A percentile compares a stretch with the other conserved stretches of the same genome.
Evolutionary conservation across 1,140 invertebrate species (phyloP).

Genomic region (Cryptotermes secundus): DNA sequence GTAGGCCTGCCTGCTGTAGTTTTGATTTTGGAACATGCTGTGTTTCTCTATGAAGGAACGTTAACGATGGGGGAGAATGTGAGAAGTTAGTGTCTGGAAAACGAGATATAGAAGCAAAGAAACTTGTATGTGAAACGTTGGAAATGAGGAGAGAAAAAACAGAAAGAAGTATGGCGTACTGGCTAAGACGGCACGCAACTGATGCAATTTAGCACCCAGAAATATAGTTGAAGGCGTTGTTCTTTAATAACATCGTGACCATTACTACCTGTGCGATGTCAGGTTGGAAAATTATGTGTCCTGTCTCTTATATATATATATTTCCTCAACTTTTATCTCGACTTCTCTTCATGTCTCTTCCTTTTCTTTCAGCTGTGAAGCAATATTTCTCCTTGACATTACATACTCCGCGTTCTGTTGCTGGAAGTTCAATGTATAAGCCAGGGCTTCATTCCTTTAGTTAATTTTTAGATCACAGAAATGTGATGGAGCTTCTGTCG

Average conservation of each 20-base stretch:
- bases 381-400: not conserved
- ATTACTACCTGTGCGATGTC: not conserved
- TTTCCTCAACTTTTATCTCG: not conserved
- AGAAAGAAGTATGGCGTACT: not conserved
- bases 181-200: not conserved
- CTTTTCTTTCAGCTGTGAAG: not conserved
- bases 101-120: not conserved
- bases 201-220: not conserved
- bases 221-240: not conserved
- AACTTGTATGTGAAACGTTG: not conserved
- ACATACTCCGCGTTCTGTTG: no score
- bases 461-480: no score
- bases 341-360: no score
- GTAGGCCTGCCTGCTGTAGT: not conserved
- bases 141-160: not conserved
- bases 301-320: not conserved
- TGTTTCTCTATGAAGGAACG: not conserved
- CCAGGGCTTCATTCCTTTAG: no score
- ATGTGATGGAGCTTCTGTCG: no score
- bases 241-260: not conserved
- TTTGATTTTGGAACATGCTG: not conserved
- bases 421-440: no score
- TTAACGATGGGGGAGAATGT: not conserved
- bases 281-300: not conserved
- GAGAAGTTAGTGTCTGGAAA: not conserved